A percentile compares a stretch with the other conserved stretches of the same genome.
Conservation (phyloP, 2,113 vertebrate genomes). For the Brachyhypopomus occidentalis region DNA sequence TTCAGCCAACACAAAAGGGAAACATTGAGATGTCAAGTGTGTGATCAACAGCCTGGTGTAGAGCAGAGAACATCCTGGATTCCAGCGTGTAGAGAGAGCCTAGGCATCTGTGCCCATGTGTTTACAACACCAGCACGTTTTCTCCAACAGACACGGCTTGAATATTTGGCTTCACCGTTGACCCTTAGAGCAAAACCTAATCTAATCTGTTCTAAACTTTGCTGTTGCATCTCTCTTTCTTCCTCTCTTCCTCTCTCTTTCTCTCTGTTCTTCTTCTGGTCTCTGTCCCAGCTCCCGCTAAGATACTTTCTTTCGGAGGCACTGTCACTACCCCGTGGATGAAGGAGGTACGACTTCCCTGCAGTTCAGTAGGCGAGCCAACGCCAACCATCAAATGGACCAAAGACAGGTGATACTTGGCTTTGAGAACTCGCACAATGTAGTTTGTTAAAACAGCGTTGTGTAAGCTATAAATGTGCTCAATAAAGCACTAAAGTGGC, state of each 20-base stretch:
- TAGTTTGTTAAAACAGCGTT: too few species aligned
- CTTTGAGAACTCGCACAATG: not conserved
- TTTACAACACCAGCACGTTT: not conserved
- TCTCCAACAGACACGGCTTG: too few species aligned
- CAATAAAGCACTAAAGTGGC: not conserved
- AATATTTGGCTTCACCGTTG: too few species aligned
- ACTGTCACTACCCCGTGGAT: conserved; percentile 97
- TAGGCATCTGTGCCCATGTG: not conserved
- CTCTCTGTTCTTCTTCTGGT: not conserved
- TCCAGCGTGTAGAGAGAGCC: conserved; percentile 19
- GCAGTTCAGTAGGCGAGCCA: conserved; percentile 92
- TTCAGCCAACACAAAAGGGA: conserved; percentile 67
- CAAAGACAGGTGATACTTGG: conserved; percentile 88
- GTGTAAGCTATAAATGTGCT: too few species aligned
- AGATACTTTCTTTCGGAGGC: conserved; percentile 96
- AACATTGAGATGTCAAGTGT: conserved; percentile 52
- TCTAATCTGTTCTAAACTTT: too few species aligned
- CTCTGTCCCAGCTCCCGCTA: conserved; percentile 85
- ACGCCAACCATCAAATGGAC: conserved; percentile 94
- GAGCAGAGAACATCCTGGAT: conserved; percentile 19
- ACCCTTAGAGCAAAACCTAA: too few species aligned
- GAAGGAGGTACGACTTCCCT: conserved; percentile 94
- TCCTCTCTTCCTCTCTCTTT: not conserved
- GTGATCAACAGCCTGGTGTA: conserved; percentile 25
- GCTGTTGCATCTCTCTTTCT: not conserved